Evolutionary conservation across 2,888 invertebrate species (phyloP), one percentile per base, ranked within the genome.

Genomic region (Pilophorus perplexus): DNA sequence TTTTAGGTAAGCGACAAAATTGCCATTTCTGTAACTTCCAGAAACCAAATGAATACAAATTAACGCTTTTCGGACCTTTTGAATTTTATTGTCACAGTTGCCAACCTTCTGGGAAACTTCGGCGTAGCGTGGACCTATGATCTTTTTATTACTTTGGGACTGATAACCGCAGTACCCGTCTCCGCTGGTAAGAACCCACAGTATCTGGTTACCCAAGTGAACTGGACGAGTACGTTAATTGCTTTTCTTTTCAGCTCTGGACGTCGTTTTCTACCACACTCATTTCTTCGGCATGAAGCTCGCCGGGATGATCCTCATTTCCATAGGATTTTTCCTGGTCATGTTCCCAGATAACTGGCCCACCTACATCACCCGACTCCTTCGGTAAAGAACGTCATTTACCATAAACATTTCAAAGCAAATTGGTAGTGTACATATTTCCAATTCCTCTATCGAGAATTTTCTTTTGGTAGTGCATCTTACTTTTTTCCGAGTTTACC

Each of bases 341-440:
- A 90, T 95, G 87, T 89, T 95, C 73, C 95, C 95, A 0, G 92
- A 93, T 78, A 93, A 95, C 80, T 95, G 95, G 95, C 93, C 94
- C 0, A 91, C 93, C 77, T 94, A 93, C 78, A 90, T 94, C 78
- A 93, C 92, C 75, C 83, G 91, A 73, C 81, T 93, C 69, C 81
- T 94, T 74, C 87, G 93, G 92, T 93, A 82, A n/a, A n/a, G n/a
- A n/a, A 79, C 16, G 52, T 28, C 28, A 28, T 25, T n/a, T 14
- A 52, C 28, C 52, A n/a, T 14, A 12, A 8, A 10, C 25, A 28
- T 14, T 27, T 16, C 27, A 33, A n/a, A n/a, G n/a, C n/a, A 8
- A 28, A 20, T 20, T 46, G 62, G 62, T 62, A 62, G 62, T 62
- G 62, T 62, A 62, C 22, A 62, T 62, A 62, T 62, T 62, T 62